These are phyloP conservation scores for Sitta carolinensis DNA, from an alignment of 2,797 vertebrate genomes.

Conservation along the genomic window DNA sequence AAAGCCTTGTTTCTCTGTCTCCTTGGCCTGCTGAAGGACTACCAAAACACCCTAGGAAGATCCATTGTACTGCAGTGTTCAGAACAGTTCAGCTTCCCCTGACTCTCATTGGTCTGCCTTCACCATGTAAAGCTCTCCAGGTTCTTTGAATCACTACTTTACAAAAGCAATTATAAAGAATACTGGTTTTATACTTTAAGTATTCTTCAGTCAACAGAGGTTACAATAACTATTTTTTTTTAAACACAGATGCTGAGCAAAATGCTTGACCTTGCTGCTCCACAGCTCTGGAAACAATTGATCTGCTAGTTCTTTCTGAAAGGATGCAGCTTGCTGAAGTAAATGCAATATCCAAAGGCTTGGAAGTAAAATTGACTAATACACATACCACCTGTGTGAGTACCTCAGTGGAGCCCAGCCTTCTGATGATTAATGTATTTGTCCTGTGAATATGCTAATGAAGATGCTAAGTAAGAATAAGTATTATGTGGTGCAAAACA, in stretches of 20 bases:
- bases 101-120: not conserved
- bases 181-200: not conserved
- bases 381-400: not conserved
- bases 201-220: constrained; percentile 1
- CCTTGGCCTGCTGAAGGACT: constrained; percentile 10
- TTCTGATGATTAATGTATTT: not conserved
- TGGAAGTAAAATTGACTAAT: not conserved
- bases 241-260: not conserved
- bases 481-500: not conserved
- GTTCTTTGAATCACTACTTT: constrained; percentile 11
- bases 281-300: constrained; percentile 12
- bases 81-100: not conserved
- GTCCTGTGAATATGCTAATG: not conserved
- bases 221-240: constrained; percentile 26
- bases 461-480: not conserved
- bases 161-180: constrained; percentile 40
- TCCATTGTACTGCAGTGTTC: not conserved
- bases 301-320: not conserved
- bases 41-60: not conserved
- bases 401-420: not conserved
- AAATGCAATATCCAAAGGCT: not conserved
- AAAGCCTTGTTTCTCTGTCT: not conserved
- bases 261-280: constrained; percentile 20
- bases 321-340: not conserved
- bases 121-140: not conserved